These are phyloP conservation scores for Dendrocincla fuliginosa DNA, from an alignment of 2,797 vertebrate species.

Conservation along the genomic window DNA sequence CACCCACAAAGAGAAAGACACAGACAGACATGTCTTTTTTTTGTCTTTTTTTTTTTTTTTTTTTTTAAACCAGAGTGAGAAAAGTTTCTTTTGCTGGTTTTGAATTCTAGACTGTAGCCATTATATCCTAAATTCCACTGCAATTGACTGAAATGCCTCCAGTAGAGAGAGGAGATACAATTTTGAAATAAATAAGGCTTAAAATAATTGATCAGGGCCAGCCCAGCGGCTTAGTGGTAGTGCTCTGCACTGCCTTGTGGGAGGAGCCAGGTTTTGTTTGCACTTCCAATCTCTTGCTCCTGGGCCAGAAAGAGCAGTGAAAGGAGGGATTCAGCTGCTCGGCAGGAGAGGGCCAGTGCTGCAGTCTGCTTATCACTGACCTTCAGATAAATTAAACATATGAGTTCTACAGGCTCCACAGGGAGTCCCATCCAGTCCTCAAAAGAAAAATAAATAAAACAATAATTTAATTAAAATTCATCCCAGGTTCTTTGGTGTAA, in stretches of 20 bases:
- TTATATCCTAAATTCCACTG: conserved; percentile 70
- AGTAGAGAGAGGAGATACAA: conserved; percentile 63
- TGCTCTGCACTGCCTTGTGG: conserved; percentile 68
- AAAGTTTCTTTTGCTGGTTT: conserved; percentile 59
- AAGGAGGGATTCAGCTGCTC: conserved; percentile 43
- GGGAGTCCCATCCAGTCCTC: conserved; percentile 74
- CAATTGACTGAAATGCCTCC: conserved; percentile 64
- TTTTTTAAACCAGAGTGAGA: conserved; percentile 64
- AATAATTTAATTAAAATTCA: conserved; percentile 79
- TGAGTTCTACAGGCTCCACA: conserved; percentile 66
- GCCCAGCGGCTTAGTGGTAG: conserved; percentile 65
- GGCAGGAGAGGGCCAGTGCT: conserved; percentile 36
- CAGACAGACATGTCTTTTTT: conserved; percentile 14
- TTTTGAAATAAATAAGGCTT: conserved; percentile 80
- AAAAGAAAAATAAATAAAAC: conserved; percentile 79
- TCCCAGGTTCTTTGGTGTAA: conserved; percentile 80
- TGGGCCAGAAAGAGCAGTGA: conserved; percentile 25
- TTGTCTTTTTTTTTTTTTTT: not conserved
- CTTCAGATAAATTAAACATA: conserved; percentile 65
- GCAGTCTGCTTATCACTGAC: conserved; percentile 37
- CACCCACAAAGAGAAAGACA: conserved; percentile 42
- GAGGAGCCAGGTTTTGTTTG: conserved; percentile 41
- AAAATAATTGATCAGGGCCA: conserved; percentile 72
- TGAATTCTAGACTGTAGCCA: conserved; percentile 69
- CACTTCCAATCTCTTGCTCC: conserved; percentile 55